Conservation (phyloP, 1,140 invertebrate species). For the Drosophila elegans region DNA sequence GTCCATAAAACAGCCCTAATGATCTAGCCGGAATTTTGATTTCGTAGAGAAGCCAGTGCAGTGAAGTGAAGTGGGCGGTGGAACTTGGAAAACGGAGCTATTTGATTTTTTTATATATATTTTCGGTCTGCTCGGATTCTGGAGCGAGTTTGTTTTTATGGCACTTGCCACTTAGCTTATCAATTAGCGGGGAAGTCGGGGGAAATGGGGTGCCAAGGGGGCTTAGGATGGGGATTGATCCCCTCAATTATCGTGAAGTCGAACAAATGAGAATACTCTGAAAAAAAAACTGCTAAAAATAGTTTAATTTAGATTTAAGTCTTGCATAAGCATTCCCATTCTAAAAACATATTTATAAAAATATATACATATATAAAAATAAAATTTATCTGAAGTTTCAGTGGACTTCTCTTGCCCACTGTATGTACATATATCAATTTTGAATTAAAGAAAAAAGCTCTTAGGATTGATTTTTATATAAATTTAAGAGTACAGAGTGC, state of each 20-base stretch:
- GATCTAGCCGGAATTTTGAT: slow-evolving; percentile 44
- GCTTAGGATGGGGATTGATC: slow-evolving; percentile 1
- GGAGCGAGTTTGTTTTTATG: slow-evolving; percentile 46
- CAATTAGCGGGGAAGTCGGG: slow-evolving; percentile 58
- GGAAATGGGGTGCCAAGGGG: slow-evolving; percentile 1
- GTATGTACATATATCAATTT: too few species aligned
- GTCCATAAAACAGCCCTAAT: slow-evolving; percentile 74
- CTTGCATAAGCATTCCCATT: too few species aligned
- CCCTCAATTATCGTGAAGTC: slow-evolving; percentile 29
- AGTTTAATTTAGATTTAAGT: too few species aligned
- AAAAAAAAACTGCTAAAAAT: not conserved
- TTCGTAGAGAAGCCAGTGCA: not conserved
- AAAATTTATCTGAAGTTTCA: too few species aligned
- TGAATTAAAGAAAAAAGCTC: too few species aligned
- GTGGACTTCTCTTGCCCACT: too few species aligned
- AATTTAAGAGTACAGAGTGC: too few species aligned
- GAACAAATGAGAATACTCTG: not conserved
- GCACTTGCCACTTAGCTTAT: slow-evolving; percentile 78
- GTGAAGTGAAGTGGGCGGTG: slow-evolving; percentile 9
- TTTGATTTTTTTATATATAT: slow-evolving; percentile 26
- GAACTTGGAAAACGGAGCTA: slow-evolving; percentile 5
- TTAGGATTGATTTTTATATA: too few species aligned
- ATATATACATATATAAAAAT: too few species aligned
- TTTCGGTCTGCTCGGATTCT: slow-evolving; percentile 15
- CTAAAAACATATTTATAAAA: too few species aligned